Percentiles rank a stretch among this genome's conserved stretches.
These are phyloP conservation scores for Bothrops jararaca DNA, from an alignment of 2,113 vertebrate species.

Conservation along the genomic window DNA sequence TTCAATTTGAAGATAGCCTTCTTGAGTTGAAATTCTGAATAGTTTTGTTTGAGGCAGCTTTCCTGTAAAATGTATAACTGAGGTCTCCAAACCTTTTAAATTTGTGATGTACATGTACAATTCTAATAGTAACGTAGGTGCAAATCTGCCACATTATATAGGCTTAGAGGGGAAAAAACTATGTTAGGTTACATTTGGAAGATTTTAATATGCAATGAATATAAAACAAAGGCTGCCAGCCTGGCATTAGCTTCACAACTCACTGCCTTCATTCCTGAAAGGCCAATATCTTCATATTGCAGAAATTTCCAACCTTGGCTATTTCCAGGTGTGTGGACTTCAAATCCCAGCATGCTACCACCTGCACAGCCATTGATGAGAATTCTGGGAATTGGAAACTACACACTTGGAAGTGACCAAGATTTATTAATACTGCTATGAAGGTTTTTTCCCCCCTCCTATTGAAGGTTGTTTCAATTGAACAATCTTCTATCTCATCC, in stretches of 20 bases:
- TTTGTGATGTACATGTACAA: neutral
- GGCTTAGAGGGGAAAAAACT: neutral
- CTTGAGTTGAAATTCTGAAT: neutral
- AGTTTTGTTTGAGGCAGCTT: neutral
- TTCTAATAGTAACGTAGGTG: neutral
- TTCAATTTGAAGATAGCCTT: neutral
- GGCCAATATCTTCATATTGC: neutral
- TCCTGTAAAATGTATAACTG: neutral
- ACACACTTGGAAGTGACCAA: too few species aligned
- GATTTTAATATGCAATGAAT: neutral
- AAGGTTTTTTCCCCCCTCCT: neutral
- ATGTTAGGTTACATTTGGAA: neutral
- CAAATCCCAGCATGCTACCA: too few species aligned
- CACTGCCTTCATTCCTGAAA: neutral
- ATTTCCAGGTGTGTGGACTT: too few species aligned
- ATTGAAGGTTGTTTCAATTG: neutral
- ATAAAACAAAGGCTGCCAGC: neutral
- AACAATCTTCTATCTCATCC: neutral
- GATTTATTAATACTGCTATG: too few species aligned
- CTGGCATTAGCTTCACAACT: neutral
- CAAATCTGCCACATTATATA: neutral
- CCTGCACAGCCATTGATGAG: too few species aligned
- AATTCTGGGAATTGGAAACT: too few species aligned
- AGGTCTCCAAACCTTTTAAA: neutral
- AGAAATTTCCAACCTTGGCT: neutral